A percentile compares a stretch with the other conserved stretches of the same genome.
phyloP scores from a whole-genome alignment of 2,888 invertebrate genomes.

The Noctua fimbriata region DNA sequence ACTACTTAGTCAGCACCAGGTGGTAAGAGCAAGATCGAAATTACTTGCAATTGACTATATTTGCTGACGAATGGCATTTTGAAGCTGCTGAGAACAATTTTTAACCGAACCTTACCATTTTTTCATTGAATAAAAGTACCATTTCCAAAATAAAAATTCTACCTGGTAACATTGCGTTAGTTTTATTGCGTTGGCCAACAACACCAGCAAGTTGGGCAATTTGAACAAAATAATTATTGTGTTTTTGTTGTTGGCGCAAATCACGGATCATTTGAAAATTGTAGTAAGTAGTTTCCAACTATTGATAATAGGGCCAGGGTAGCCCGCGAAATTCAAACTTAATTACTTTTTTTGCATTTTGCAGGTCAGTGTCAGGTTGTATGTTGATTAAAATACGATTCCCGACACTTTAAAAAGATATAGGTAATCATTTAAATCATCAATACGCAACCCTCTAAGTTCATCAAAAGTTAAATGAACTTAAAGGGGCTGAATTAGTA shows the following conservation, averaged over 20 bases:
- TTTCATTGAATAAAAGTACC: not conserved
- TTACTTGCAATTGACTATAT: not conserved
- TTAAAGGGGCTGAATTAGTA: too few species aligned
- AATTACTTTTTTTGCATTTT: too few species aligned
- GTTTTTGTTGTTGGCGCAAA: not conserved
- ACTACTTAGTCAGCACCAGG: not conserved
- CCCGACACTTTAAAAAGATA: too few species aligned
- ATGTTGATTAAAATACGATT: too few species aligned
- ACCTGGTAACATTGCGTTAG: not conserved
- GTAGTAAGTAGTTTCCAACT: too few species aligned
- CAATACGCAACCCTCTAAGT: too few species aligned
- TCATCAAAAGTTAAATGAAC: too few species aligned
- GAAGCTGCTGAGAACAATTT: not conserved
- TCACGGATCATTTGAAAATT: not conserved
- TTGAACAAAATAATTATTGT: not conserved
- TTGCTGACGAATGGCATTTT: not conserved
- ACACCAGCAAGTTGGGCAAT: not conserved
- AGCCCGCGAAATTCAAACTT: too few species aligned
- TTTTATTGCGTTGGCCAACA: conserved; percentile 3
- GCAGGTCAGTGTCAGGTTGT: too few species aligned
- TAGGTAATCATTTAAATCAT: too few species aligned
- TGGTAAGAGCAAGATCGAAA: not conserved
- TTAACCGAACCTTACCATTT: not conserved
- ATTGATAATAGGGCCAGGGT: too few species aligned
- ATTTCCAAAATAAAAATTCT: not conserved